Conservation (phyloP, 1,140 invertebrate species). For the Colletes gigas region DNA sequence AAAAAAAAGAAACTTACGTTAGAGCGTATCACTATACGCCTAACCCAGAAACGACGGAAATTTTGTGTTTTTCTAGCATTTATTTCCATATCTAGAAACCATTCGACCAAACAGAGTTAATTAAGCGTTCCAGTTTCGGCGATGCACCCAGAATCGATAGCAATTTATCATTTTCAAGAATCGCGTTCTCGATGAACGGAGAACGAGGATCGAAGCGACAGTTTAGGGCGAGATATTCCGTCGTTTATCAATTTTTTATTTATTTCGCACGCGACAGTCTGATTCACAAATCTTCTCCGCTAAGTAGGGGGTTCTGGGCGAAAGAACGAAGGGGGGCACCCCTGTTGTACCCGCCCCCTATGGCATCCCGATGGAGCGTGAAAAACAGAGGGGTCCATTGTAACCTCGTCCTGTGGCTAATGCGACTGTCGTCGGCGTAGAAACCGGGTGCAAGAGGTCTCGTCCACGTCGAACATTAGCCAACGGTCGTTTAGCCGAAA, state of each 20-base stretch:
- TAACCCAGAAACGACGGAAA: too few relatives aligned
- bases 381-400: slow-evolving; percentile 71
- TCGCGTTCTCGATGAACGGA: not conserved
- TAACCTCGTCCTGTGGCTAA: slow-evolving; percentile 70
- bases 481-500: slow-evolving; percentile 68
- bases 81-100: too few relatives aligned
- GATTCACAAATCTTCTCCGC: slow-evolving; percentile 61
- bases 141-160: not conserved
- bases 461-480: slow-evolving; percentile 60
- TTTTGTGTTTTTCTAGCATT: too few relatives aligned
- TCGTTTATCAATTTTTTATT: slow-evolving; percentile 53
- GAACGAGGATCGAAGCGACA: not conserved
- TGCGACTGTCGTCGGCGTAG: slow-evolving; percentile 66
- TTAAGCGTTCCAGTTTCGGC: too few relatives aligned
- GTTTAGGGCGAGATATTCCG: slow-evolving; percentile 11
- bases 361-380: slow-evolving; percentile 61
- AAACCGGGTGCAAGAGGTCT: slow-evolving; percentile 54
- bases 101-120: too few relatives aligned
- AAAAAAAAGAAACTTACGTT: too few relatives aligned
- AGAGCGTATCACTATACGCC: too few relatives aligned
- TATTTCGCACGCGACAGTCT: slow-evolving; percentile 52
- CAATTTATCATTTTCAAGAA: not conserved
- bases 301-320: slow-evolving; percentile 55
- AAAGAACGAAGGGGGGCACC: slow-evolving; percentile 29
- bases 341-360: slow-evolving; percentile 18